These are phyloP conservation scores for Podargus strigoides DNA, from an alignment of 2,797 vertebrate species.

Conservation along the genomic window DNA sequence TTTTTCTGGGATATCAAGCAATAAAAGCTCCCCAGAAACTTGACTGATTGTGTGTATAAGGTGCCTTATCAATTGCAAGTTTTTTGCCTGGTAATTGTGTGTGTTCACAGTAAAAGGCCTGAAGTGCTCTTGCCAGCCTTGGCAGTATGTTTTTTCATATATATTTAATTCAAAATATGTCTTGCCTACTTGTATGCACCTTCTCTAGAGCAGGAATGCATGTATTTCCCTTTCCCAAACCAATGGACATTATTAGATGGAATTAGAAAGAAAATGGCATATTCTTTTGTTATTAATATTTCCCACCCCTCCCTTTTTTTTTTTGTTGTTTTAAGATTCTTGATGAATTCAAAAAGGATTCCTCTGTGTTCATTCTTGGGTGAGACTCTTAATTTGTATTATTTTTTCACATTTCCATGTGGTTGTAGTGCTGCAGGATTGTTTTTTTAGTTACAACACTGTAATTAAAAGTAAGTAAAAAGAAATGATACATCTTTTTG, in stretches of 20 bases:
- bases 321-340: conserved; percentile 80
- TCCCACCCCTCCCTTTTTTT: not conserved
- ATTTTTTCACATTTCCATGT: not conserved
- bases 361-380: conserved; percentile 93
- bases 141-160: not conserved
- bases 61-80: not conserved
- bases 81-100: not conserved
- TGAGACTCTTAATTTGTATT: conserved; percentile 67
- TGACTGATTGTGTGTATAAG: not conserved
- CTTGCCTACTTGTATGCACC: not conserved
- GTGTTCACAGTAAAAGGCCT: not conserved
- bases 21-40: not conserved
- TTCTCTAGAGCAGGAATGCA: not conserved
- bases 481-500: not conserved
- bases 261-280: not conserved
- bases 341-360: conserved; percentile 93
- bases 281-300: not conserved
- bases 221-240: not conserved
- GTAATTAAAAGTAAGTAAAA: not conserved
- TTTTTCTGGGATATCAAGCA: not conserved
- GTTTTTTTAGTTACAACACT: no score
- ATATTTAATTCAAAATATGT: not conserved
- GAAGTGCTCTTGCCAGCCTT: not conserved
- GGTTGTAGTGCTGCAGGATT: not conserved
- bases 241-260: not conserved